Percentiles rank a stretch among this genome's conserved stretches.
Conservation (phyloP, 1,140 invertebrate species). For the Palaemon carinicauda region DNA sequence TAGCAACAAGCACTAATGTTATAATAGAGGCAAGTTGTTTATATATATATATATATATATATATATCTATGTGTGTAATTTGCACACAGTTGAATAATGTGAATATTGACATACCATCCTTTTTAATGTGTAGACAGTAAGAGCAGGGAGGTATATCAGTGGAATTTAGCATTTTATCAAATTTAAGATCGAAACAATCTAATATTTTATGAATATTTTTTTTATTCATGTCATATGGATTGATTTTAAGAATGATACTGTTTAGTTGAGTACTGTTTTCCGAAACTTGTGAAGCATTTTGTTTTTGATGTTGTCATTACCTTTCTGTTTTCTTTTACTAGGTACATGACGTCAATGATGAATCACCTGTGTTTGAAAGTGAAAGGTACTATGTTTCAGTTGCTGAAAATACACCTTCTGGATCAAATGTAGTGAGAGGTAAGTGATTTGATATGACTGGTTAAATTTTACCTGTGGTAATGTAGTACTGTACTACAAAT, state of each 20-base stretch:
- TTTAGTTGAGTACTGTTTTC: not conserved
- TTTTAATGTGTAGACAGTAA: no score
- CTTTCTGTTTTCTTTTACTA: constrained; percentile 62
- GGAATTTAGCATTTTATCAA: no score
- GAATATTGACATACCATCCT: not conserved
- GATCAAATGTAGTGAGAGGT: constrained; percentile 55
- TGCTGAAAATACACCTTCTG: constrained; percentile 72
- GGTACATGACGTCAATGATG: constrained; percentile 90
- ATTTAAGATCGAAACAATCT: no score
- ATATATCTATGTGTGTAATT: not conserved
- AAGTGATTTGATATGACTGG: constrained; percentile 58
- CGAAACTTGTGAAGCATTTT: constrained; percentile 61
- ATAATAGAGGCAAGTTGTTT: constrained; percentile 53
- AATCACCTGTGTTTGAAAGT: constrained; percentile 86
- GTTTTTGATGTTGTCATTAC: constrained; percentile 66
- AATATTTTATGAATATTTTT: no score
- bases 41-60: no score
- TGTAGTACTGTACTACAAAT: not conserved
- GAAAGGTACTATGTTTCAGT: constrained; percentile 79
- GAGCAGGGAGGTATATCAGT: no score
- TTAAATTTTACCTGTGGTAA: not conserved
- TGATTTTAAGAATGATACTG: no score
- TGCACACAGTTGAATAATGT: not conserved
- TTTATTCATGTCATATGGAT: no score
- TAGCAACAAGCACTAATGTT: constrained; percentile 71